Evolutionary conservation across 2,888 invertebrate species (phyloP).

Genomic region (Tenthredo amoena): DNA sequence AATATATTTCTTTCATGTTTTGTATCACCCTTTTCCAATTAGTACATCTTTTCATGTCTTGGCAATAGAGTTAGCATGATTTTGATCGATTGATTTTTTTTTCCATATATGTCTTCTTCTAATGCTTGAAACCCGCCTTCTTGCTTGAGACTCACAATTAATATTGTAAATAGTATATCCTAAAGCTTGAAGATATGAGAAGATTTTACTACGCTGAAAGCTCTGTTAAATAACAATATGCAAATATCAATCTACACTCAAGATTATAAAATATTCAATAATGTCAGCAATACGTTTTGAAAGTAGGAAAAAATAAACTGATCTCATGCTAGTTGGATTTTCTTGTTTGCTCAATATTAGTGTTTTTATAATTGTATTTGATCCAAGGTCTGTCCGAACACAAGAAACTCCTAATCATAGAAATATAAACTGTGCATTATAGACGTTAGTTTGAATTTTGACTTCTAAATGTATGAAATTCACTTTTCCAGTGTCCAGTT

Average conservation of each 20-base stretch:
- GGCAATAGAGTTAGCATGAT: background rate
- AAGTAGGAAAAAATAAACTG: background rate
- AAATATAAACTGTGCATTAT: too few species aligned
- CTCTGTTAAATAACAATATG: background rate
- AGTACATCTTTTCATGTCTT: background rate
- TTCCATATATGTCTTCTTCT: background rate
- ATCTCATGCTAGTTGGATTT: background rate
- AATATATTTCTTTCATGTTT: slow-evolving; percentile 12
- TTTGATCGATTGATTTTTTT: background rate
- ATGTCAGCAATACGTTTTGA: background rate
- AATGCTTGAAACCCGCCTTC: background rate
- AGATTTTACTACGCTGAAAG: background rate
- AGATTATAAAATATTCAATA: background rate
- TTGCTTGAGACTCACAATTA: background rate
- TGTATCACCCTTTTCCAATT: background rate
- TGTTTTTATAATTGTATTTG: background rate
- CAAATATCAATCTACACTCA: background rate
- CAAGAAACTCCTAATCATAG: background rate
- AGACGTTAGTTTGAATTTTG: background rate
- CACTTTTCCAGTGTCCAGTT: slow-evolving; percentile 87
- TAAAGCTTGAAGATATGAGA: background rate
- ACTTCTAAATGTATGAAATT: slow-evolving; percentile 41
- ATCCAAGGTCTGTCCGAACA: background rate
- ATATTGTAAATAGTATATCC: too few species aligned
- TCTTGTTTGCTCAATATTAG: background rate